phyloP scores from a whole-genome alignment of 2,797 vertebrate species.

The Danio albolineatus region DNA sequence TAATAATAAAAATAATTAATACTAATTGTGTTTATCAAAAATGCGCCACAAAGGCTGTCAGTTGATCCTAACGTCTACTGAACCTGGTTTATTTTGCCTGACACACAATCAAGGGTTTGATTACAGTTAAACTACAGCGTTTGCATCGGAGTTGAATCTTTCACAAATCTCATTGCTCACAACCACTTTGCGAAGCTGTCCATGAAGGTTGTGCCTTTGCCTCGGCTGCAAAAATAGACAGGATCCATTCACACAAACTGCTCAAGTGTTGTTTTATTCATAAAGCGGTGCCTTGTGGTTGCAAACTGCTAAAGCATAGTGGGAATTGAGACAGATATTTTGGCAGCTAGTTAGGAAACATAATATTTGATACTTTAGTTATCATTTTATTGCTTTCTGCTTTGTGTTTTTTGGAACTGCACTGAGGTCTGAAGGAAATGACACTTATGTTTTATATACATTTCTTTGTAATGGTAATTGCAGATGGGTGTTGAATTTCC shows the following conservation, averaged over 20 bases:
- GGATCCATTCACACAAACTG: slow-evolving; percentile 49
- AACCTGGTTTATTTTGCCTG: not conserved
- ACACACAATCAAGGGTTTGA: not conserved
- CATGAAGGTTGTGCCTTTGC: slow-evolving; percentile 27
- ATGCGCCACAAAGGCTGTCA: not conserved
- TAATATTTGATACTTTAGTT: slow-evolving; percentile 16
- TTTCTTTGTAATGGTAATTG: slow-evolving; percentile 42
- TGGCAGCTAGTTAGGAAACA: slow-evolving; percentile 39
- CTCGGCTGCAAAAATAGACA: slow-evolving; percentile 46
- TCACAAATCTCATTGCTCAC: slow-evolving; percentile 6
- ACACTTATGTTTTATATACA: slow-evolving; percentile 14
- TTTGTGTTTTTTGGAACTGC: slow-evolving; percentile 30
- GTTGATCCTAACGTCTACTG: not conserved
- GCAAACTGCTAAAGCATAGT: slow-evolving; percentile 9
- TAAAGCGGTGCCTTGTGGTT: slow-evolving; percentile 45
- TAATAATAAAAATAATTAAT: too few species aligned
- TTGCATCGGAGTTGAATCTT: slow-evolving; percentile 1
- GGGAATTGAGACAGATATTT: slow-evolving; percentile 38
- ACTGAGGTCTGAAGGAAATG: slow-evolving; percentile 21
- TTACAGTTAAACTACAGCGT: not conserved
- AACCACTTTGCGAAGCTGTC: slow-evolving; percentile 19
- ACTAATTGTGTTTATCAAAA: not conserved
- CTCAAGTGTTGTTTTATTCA: slow-evolving; percentile 56
- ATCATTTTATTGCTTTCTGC: slow-evolving; percentile 19
- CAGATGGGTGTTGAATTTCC: slow-evolving; percentile 30